Evolutionary conservation across 2,113 vertebrate genomes (phyloP), one percentile per base, ranked within the genome.

Genomic region (Bettongia penicillata): DNA sequence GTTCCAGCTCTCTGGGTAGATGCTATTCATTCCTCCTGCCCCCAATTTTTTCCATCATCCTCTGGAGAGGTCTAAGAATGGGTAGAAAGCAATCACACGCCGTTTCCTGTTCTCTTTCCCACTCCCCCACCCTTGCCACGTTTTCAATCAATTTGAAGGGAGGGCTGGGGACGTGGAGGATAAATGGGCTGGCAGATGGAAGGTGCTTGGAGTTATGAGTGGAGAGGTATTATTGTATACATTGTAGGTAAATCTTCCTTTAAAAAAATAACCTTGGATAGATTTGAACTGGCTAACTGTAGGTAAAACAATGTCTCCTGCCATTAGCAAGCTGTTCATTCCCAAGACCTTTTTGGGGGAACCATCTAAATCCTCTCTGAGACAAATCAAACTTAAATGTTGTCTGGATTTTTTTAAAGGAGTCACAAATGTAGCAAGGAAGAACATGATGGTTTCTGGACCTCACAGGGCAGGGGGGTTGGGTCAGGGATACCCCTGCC

Each of bases 141-240:
- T 55, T 89, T 61, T 51, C 92, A 22, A 19, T 93, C 53, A 47
- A 43, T 89, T 93, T 91, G 47, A 53, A 24, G 61, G 68, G 9
- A 91, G 51, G 89, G 16, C 37, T 22, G 25, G 51, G 14, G 8
- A 24, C 0, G 4, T 23, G 24, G 92, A 23, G 24, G 28, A 61
- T 51, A 53, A 23, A 48, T 25, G 43, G 51, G 50, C 2, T 10
- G 49, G 22, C 47, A 43, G 5, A 16, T 7, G 89, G 47, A 95
- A 96, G 55, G 51, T 94, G 95, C 43, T 8, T n/a, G 90, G 93
- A 61, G 95, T 91, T 14, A 26, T 19, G 94, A 43, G 68, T 6
- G 19, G 16, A 84, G n/a, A 84, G 68, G 68, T 84, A 23, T 84
- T 84, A 43, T 68, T 68, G 37, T 84, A 84, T 84, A 23, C n/a